Base-by-base conservation (phyloP, 30 jellyfish, hydroid and myxozoan genomes). In the Aurelia sp. region DNA sequence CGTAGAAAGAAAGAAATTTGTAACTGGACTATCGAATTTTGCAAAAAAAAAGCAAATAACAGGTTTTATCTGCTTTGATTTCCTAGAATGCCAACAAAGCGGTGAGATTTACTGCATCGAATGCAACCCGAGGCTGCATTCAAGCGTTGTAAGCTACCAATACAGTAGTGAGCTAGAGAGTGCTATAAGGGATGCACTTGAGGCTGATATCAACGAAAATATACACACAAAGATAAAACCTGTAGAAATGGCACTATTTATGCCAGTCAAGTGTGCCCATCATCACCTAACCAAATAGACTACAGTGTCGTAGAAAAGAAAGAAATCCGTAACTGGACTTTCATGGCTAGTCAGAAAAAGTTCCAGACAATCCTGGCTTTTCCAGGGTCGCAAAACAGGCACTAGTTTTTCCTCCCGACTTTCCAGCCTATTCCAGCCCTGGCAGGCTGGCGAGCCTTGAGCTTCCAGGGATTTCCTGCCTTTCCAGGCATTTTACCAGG, bases 41-140 rank as follows among this genome's bases (percentile, higher is more conserved):
- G 84, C 40, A 38, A 17, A 41, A 47, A 38, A 35, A 15, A 17
- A 21, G n/a, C 13, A 72, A 44, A 13, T 72, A 16, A 72, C 84
- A 5, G 84, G 84, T 7, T 2, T 52, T 50, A 2, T 72, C 19
- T 15, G 84, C 63, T 72, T 72, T 57, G 84, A 72, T 40, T 72
- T 72, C 68, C 5, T 72, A 15, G 84, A 27, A 3, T 44, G 48
- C 6, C 48, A 18, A 41, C 40, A 41, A 24, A 30, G 71, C 18
- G 68, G 68, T 19, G 15, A 8, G 13, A 57, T 72, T 38, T 72
- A 72, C 48, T 72, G 84, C 68, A 48, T 72, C 20, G 84, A 72
- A 21, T 72, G 84, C 68, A 72, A 72, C 73, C 84, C 84, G 41
- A 47, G 84, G 20, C 66, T 57, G n/a, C 84, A 72, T 21, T 19